These are phyloP conservation scores for Anadara kagoshimensis DNA, from an alignment of 1,140 invertebrate genomes.

Conservation along the genomic window DNA sequence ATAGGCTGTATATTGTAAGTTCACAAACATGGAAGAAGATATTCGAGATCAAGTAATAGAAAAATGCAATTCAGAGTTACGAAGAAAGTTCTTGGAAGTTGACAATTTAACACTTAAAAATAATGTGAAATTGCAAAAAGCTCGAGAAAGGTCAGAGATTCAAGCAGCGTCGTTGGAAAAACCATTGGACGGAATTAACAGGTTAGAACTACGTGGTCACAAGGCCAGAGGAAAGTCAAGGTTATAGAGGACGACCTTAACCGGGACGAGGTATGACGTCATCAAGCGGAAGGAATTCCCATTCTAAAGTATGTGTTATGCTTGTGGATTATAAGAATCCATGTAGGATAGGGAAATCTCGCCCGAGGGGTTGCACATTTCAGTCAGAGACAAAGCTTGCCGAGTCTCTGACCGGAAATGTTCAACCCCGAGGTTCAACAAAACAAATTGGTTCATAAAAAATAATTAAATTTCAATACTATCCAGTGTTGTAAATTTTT, in stretches of 20 bases:
- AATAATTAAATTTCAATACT: too few species aligned
- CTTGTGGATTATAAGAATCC: constrained; percentile 3
- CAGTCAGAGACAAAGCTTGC: too few species aligned
- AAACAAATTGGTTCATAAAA: too few species aligned
- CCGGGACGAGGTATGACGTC: too few species aligned
- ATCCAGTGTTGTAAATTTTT: too few species aligned
- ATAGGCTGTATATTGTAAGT: constrained; percentile 32
- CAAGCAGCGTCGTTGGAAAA: constrained; percentile 11
- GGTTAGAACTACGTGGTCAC: not conserved
- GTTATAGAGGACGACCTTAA: too few species aligned
- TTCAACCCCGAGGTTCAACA: too few species aligned
- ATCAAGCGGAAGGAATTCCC: too few species aligned
- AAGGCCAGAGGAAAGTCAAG: not conserved
- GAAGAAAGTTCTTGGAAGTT: constrained; percentile 27
- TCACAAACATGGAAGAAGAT: constrained; percentile 21
- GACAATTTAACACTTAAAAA: constrained; percentile 26
- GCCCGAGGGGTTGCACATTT: too few species aligned
- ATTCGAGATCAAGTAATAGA: constrained; percentile 42
- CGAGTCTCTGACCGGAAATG: too few species aligned
- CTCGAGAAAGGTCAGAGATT: constrained; percentile 6
- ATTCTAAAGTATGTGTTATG: not conserved
- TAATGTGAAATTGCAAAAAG: constrained; percentile 10
- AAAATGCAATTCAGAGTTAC: constrained; percentile 28
- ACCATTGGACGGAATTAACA: not conserved
- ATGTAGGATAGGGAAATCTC: not conserved